Evolutionary conservation across 2,797 vertebrate genomes (phyloP), one percentile per base, ranked within the genome.

Genomic region (Pogonophryne albipinna): DNA sequence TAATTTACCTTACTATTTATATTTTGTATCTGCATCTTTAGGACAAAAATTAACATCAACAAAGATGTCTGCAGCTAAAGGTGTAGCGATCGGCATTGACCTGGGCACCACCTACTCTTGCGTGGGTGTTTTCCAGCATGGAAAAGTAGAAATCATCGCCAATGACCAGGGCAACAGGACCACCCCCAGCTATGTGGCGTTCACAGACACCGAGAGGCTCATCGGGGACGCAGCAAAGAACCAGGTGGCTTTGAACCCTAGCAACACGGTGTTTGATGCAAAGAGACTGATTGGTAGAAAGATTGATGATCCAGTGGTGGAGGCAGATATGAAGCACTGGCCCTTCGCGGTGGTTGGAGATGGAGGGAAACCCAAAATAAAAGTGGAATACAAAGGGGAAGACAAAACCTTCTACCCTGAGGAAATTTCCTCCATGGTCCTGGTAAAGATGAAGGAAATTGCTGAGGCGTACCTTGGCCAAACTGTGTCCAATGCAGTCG

Each of bases 141-240:
- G 91, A 45, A 91, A 91, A 76, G 89, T 91, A 11, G 91, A 91
- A 69, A 92, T 92, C 81, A 89, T 91, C n/a, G 89, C 91, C 76
- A 92, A 92, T 41, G 86, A 92, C 84, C 89, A 92, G 86, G 90
- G 86, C 79, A 92, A 91, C 86, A 85, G 90, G 83, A 91, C 90
- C 20, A 91, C 89, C 13, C 87, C 89, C 78, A 92, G 90, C 77
- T 92, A 92, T 3, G 90, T 92, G 85, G 90, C 88, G 2, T 92
- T 91, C 87, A 92, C 85, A 0, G 86, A 91, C 82, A 81, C 85
- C 0, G 90, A 91, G 82, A 86, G 88, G 59, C 86, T 91, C 19
- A 89, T 91, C 10, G 87, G 89, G 20, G 91, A 91, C 6, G 86
- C 90, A 0, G 91, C 91, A 57, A 92, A 92, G 85, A 92, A 91